A percentile compares a stretch with the other conserved stretches of the same genome.
Conservation (phyloP, 2,113 vertebrate species). For the Larimichthys crocea region DNA sequence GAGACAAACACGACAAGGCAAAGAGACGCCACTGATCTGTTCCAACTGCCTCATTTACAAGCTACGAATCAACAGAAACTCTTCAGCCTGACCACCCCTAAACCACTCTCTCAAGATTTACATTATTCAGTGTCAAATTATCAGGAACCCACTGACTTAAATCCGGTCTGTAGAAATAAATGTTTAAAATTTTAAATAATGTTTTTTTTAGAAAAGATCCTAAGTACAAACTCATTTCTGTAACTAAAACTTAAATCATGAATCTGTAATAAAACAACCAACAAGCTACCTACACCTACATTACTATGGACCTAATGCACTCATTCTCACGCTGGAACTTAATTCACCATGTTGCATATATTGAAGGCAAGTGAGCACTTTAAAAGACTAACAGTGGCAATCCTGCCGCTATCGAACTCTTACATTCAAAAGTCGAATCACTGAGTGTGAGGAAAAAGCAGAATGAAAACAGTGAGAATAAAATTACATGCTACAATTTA, state of each 20-base stretch:
- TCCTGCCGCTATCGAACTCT: conserved; percentile 4
- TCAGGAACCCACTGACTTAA: conserved; percentile 11
- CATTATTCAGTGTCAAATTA: background rate
- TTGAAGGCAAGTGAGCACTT: conserved; percentile 22
- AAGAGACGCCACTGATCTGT: conserved; percentile 3
- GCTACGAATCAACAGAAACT: conserved; percentile 14
- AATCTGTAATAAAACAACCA: background rate
- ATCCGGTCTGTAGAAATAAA: conserved; percentile 9
- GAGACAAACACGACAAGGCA: conserved; percentile 54
- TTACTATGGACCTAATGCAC: conserved; percentile 6
- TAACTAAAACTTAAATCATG: conserved; percentile 4
- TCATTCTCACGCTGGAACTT: background rate
- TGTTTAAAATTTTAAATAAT: no score
- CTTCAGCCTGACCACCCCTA: background rate
- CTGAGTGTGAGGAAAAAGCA: conserved; percentile 21
- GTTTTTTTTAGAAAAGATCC: background rate
- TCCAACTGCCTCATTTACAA: background rate
- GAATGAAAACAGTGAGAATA: conserved; percentile 43
- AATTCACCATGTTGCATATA: conserved; percentile 23
- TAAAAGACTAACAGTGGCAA: conserved; percentile 5
- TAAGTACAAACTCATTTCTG: conserved; percentile 18
- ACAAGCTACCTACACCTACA: conserved; percentile 5
- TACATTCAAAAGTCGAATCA: conserved; percentile 12
- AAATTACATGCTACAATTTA: conserved; percentile 15
- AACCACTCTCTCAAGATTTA: conserved; percentile 1